Evolutionary conservation across 2,888 invertebrate species (phyloP), one percentile per base, ranked within the genome.

Genomic region (Apantesis nais): DNA sequence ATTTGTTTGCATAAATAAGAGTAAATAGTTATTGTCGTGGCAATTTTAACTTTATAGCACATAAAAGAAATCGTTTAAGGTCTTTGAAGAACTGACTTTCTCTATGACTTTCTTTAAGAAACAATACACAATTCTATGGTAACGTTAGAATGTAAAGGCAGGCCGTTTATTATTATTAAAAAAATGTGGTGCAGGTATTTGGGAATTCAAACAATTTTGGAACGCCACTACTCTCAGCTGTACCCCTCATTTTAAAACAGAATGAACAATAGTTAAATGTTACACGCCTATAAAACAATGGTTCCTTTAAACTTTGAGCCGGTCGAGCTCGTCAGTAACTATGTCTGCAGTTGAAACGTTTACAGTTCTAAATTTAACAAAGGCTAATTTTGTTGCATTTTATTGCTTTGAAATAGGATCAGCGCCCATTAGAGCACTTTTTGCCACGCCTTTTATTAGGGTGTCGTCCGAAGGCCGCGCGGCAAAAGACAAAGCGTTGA

Each of bases 371-470:
- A 83, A 82, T 90, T 90, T 90, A 90, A 93, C 93, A 94, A 94
- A 89, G 67, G 91, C 92, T 93, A 93, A 95, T 94, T 94, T 94
- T 95, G 95, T 94, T 94, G 93, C 94, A 92, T 91, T 95, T 94
- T 94, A 94, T 92, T 91, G 88, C 93, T 88, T 91, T 88, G 90
- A 90, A 95, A 95, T 94, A 92, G 93, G 93, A 93, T 93, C 92
- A 92, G 89, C 88, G 84, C 85, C 91, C 88, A 94, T 94, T 95
- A 94, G 89, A 89, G 87, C 83, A 86, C 87, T 94, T 94, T 95
- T 94, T 94, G 93, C 92, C 91, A 93, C 92, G 91, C 91, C 92
- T 93, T 94, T 93, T 95, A 94, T 94, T 92, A 92, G 93, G 95
- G 94, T 94, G 94, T 94, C 94, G 92, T 93, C 89, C 89, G 92